These are phyloP conservation scores for Phorcus lineatus DNA, from an alignment of 2,888 invertebrate species.

Conservation along the genomic window DNA sequence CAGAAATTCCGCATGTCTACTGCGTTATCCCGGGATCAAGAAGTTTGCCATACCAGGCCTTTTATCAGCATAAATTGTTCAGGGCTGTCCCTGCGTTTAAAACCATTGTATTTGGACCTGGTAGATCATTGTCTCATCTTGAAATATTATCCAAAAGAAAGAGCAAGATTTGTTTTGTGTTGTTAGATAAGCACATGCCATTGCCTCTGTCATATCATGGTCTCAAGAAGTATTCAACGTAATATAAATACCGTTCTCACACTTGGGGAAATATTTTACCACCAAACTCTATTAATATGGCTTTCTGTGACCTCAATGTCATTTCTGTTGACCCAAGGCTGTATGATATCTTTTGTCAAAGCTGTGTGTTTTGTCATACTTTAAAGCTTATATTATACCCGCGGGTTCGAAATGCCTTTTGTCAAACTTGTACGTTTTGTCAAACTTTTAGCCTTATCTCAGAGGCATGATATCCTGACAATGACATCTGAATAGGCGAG, in stretches of 20 bases:
- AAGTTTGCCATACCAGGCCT: conserved; percentile 12
- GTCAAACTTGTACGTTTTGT: not conserved
- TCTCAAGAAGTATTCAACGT: no score
- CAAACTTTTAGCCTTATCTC: not conserved
- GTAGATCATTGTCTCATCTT: no score
- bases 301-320: not conserved
- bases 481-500: not conserved
- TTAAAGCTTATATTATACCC: not conserved
- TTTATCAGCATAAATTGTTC: conserved; percentile 15
- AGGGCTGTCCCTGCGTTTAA: no score
- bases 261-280: no score
- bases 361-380: not conserved
- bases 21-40: not conserved
- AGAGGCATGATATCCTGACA: not conserved
- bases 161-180: no score
- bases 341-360: not conserved
- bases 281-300: not conserved
- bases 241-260: no score
- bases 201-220: no score
- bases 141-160: no score
- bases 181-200: no score
- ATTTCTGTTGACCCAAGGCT: not conserved
- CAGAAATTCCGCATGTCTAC: not conserved
- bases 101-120: no score
- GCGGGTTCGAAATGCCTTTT: no score